phyloP scores from a whole-genome alignment of 2,888 invertebrate species.

The Tetragnatha montana region DNA sequence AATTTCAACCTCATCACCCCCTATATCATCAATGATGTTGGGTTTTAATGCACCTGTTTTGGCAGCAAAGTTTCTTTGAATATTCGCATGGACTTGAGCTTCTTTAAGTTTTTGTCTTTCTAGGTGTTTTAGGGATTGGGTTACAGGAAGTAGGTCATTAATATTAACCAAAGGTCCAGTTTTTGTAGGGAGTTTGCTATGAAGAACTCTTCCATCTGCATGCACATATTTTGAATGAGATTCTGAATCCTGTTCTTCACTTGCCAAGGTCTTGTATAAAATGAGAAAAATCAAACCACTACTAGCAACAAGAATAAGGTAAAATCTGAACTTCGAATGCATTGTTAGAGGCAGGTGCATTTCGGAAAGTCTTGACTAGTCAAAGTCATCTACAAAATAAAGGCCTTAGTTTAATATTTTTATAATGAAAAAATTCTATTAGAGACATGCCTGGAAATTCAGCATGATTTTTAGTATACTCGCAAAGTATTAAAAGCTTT shows the following conservation, averaged over 20 bases:
- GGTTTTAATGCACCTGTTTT: constrained; percentile 23
- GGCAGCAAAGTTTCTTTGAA: constrained; percentile 32
- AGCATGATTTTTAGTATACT: too few relatives aligned
- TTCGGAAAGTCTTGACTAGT: background rate
- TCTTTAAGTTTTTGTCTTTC: constrained; percentile 66
- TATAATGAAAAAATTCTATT: background rate
- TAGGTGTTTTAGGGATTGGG: constrained; percentile 65
- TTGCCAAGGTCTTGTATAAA: constrained; percentile 67
- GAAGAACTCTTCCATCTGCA: background rate
- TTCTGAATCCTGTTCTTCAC: constrained; percentile 70
- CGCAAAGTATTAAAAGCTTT: too few relatives aligned
- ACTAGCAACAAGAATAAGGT: constrained; percentile 64
- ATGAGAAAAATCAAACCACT: constrained; percentile 67
- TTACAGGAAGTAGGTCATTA: constrained; percentile 67
- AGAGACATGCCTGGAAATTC: background rate
- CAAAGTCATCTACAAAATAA: constrained; percentile 20
- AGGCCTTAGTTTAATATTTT: background rate
- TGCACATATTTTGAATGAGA: constrained; percentile 54
- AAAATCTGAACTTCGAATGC: constrained; percentile 68
- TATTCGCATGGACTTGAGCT: constrained; percentile 70
- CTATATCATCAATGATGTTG: constrained; percentile 47
- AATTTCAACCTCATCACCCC: constrained; percentile 57
- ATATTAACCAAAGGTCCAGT: constrained; percentile 64
- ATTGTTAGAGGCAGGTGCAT: constrained; percentile 53
- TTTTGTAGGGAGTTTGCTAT: constrained; percentile 29